Base-by-base conservation (phyloP, 1,140 invertebrate species). In the Littorina saxatilis region DNA sequence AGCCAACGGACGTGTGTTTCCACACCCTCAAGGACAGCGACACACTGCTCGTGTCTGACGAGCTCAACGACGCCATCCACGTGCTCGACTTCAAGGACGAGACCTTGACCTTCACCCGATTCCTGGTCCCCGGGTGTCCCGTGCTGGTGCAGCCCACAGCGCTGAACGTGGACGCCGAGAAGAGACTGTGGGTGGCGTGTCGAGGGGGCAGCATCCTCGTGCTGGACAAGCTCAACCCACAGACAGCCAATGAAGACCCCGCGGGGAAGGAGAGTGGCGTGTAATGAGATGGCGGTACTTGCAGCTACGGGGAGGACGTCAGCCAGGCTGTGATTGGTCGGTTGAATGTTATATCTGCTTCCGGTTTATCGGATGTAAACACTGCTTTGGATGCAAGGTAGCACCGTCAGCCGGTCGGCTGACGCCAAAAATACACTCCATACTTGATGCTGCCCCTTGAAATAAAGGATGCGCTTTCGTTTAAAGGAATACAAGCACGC, bases 31-130 rank as follows among this genome's bases (percentile, higher is more conserved):
- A 39, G 9, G 35, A 32, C 7, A 20, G 39, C 32, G 32, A 39
- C 29, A 35, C 39, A 4, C 66, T 68, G 32, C 66, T 68, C 29
- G 66, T 68, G 66, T 0, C 66, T 4, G 66, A 68, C 17, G 66
- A 68, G 35, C 5, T 68, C 32, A 68, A 68, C 37, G 66, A 68
- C 66, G 66, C 35, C 35, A 68, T 68, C 66, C 35, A 68, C 66
- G 66, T 68, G 66, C 1, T 68, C 29, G 35, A 68, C 15, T 39
- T 39, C 66, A 5, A 3, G 35, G 23, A 2, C 2, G 66, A 17
- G 7, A 17, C 1, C 17, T 17, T 68, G 9, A 39, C 66, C 66
- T 68, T 68, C 66, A 5, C 5, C 35, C 5, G 66, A 29, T 68
- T 35, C 66, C 66, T 68, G 32, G 66, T 32, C 13, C 29, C 66